A percentile compares a stretch with the other conserved stretches of the same genome.
Evolutionary conservation across 2,113 vertebrate species (phyloP).

Genomic region (Nestor notabilis): DNA sequence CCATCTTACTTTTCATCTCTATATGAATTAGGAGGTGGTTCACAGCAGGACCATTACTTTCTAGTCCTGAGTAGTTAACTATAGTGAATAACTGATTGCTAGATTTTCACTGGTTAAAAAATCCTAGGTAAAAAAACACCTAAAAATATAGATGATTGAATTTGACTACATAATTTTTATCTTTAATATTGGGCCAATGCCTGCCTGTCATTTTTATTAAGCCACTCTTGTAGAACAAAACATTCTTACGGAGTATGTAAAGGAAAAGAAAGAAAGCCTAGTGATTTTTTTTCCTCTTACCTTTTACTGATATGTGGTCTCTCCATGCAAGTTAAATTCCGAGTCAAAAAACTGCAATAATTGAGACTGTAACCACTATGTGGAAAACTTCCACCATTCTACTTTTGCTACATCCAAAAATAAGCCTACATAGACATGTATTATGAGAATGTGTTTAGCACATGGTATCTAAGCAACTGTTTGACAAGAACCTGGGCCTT

Average conservation of each 20-base stretch:
- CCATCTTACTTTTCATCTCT: neutral
- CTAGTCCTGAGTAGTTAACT: neutral
- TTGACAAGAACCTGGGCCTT: neutral
- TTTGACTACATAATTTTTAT: rapidly evolving
- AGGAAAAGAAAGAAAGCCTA: neutral
- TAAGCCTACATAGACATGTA: neutral
- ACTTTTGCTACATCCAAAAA: neutral
- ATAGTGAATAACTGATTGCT: neutral
- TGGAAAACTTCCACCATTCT: neutral
- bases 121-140: neutral
- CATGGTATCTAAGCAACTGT: neutral
- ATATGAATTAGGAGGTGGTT: neutral
- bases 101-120: neutral
- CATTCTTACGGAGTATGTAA: neutral
- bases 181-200: neutral
- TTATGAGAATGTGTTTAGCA: neutral
- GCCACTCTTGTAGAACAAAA: neutral
- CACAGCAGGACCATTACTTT: neutral
- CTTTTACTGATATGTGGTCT: neutral
- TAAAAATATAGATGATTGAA: neutral
- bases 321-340: neutral
- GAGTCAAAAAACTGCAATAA: neutral
- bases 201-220: neutral
- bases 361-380: neutral
- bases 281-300: neutral